Percentiles rank a stretch among this genome's conserved stretches.
Evolutionary conservation across 2,888 invertebrate species (phyloP).

Genomic region (Hedychridium roseum): DNA sequence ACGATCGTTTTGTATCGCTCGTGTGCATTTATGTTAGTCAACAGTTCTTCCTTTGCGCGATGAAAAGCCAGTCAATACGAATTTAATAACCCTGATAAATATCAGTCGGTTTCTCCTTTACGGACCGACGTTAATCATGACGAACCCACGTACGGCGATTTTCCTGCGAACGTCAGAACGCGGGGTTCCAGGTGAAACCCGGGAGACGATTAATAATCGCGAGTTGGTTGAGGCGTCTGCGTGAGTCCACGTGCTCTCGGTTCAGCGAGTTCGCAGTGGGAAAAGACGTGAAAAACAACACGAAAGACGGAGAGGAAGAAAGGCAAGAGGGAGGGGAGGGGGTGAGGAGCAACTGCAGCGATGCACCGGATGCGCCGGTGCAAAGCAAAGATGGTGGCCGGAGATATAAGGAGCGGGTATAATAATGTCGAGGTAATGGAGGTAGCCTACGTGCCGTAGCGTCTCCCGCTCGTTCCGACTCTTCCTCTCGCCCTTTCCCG

Average conservation of each 20-base stretch:
- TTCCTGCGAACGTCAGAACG: too few species aligned
- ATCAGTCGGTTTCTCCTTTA: too few species aligned
- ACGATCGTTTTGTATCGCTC: too few species aligned
- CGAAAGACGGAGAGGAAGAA: constrained; percentile 18
- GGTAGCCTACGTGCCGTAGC: constrained; percentile 32
- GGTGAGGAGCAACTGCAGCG: constrained; percentile 5
- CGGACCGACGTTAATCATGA: too few species aligned
- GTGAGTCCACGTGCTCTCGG: constrained; percentile 59
- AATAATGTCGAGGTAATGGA: constrained; percentile 56
- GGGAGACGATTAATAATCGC: constrained; percentile 19
- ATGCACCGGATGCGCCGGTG: constrained; percentile 24
- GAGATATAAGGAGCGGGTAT: constrained; percentile 45
- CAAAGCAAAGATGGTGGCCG: constrained; percentile 46
- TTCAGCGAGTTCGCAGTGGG: too few species aligned
- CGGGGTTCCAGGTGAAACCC: constrained; percentile 19
- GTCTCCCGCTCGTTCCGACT: not conserved
- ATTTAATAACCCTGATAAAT: too few species aligned
- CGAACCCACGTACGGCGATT: too few species aligned
- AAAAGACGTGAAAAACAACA: too few species aligned
- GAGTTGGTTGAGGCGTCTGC: constrained; percentile 12
- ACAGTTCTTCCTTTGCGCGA: too few species aligned
- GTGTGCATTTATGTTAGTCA: too few species aligned
- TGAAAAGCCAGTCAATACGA: too few species aligned
- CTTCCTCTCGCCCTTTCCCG: constrained; percentile 2
- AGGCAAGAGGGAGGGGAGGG: constrained; percentile 3